Evolutionary conservation across 2,797 vertebrate species (phyloP).

Genomic region (Eurystomus glaucurus): DNA sequence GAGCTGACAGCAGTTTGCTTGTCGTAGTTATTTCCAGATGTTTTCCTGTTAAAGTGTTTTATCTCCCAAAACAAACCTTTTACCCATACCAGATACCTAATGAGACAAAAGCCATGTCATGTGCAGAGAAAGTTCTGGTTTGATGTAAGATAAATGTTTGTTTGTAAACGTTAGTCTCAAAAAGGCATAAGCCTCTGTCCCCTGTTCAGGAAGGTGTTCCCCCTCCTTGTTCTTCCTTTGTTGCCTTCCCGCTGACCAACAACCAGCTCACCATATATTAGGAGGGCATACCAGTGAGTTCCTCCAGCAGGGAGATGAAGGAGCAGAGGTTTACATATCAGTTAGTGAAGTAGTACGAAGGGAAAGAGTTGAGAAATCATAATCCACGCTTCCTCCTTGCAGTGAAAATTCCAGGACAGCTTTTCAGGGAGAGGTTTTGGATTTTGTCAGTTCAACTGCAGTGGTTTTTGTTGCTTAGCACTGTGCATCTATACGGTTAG

Average conservation of each 20-base stretch:
- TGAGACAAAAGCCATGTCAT: not conserved
- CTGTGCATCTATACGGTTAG: not conserved
- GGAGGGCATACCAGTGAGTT: not conserved
- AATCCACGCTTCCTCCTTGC: not conserved
- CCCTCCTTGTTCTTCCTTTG: not conserved
- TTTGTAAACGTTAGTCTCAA: not conserved
- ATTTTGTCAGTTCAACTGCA: fast-evolving
- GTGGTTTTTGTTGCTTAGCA: not conserved
- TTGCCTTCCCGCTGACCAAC: not conserved
- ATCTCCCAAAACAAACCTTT: not conserved
- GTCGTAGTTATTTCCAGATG: not conserved
- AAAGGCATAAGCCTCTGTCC: not conserved
- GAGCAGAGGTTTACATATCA: not conserved
- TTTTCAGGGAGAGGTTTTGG: not conserved
- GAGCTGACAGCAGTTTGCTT: fast-evolving
- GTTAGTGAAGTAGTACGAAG: not conserved
- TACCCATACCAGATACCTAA: not conserved
- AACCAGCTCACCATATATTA: fast-evolving
- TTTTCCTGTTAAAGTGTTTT: not conserved
- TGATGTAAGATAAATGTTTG: not conserved
- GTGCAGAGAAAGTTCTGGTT: not conserved
- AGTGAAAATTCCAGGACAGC: not conserved
- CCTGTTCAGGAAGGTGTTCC: not conserved
- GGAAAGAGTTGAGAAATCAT: not conserved
- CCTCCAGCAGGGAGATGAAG: not conserved